Evolutionary conservation across 2,113 vertebrate species (phyloP).

Genomic region (Amblyopsis rosae): DNA sequence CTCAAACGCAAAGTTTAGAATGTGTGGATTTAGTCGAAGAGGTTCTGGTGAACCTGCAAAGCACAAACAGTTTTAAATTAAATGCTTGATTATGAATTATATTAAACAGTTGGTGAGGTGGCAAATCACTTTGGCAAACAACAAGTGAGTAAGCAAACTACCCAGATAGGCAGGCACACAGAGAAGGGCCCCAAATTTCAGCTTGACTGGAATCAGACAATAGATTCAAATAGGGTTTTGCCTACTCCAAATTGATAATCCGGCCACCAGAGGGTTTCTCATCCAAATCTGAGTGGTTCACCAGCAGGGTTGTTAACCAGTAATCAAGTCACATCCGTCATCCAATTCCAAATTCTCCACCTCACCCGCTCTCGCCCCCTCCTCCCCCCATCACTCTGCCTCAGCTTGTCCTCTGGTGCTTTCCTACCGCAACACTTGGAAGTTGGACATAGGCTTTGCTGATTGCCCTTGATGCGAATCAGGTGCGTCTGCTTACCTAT

Average conservation of each 20-base stretch:
- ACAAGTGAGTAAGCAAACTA: conserved; percentile 12
- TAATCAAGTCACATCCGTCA: conserved; percentile 71
- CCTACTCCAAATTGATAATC: conserved; percentile 57
- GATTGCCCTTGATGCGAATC: conserved; percentile 67
- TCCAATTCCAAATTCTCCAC: conserved; percentile 61
- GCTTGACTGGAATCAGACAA: conserved; percentile 44
- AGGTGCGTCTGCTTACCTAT: conserved; percentile 47
- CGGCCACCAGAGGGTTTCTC: conserved; percentile 45
- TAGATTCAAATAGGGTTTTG: conserved; percentile 50
- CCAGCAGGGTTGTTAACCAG: conserved; percentile 61
- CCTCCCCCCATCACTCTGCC: conserved; percentile 17
- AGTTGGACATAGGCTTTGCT: conserved; percentile 49
- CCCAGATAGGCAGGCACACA: conserved; percentile 6
- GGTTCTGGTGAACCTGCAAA: conserved; percentile 6
- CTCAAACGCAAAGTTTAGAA: background rate
- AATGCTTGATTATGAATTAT: conserved; percentile 35
- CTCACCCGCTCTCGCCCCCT: conserved; percentile 7
- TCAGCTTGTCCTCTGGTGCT: conserved; percentile 50
- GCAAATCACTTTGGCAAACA: conserved; percentile 35
- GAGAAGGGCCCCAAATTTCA: conserved; percentile 18
- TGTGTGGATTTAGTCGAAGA: background rate
- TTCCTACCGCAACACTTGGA: conserved; percentile 54
- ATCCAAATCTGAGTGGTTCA: conserved; percentile 48
- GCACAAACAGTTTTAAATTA: conserved; percentile 17
- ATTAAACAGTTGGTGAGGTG: conserved; percentile 28